Evolutionary conservation across 1,140 invertebrate species (phyloP), one percentile per base, ranked within the genome.

Genomic region (Tachypleus tridentatus): DNA sequence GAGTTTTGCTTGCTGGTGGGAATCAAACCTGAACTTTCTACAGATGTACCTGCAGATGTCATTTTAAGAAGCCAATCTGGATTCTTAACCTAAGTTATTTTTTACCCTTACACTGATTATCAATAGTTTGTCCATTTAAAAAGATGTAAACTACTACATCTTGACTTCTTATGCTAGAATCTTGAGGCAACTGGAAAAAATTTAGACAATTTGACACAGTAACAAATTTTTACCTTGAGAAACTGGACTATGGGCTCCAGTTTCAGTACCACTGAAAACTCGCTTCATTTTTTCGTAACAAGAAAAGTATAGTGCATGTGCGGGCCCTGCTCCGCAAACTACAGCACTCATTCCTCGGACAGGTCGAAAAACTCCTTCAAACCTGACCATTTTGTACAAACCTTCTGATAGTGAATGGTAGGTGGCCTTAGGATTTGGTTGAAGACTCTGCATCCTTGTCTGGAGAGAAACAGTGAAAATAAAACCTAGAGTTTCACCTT

Each of bases 301-400:
- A 65, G 93, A 92, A 82, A 98, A 99, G 80, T 98, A 99, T 58
- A 98, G 81, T 11, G 97, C 96, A 82, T 99, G 97, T 62, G 97
- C 97, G 57, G 97, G 97, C 58, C 95, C 94, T 67, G 97, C 94
- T 66, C 97, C 95, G 66, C 85, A 77, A 63, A 98, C 85, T 74
- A 98, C 91, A 65, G 91, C 93, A 66, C 87, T 86, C 76, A 98
- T 91, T 60, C 97, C 97, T 67, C 93, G 85, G 57, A 98, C 80
- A 0, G 95, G 93, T 78, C 89, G 86, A 61, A 91, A 78, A 51
- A 96, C 70, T 7, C 97, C 97, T 79, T 99, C 97, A 69, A 89
- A 83, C 70, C 82, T 82, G 48, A 98, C 83, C 86, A 99, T 98
- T 72, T 87, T 86, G 61, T 80, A 80, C 59, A 97, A 82, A 47